A percentile compares a stretch with the other conserved stretches of the same genome.
Evolutionary conservation across 2,113 vertebrate genomes (phyloP).

Genomic region (Python bivittatus): DNA sequence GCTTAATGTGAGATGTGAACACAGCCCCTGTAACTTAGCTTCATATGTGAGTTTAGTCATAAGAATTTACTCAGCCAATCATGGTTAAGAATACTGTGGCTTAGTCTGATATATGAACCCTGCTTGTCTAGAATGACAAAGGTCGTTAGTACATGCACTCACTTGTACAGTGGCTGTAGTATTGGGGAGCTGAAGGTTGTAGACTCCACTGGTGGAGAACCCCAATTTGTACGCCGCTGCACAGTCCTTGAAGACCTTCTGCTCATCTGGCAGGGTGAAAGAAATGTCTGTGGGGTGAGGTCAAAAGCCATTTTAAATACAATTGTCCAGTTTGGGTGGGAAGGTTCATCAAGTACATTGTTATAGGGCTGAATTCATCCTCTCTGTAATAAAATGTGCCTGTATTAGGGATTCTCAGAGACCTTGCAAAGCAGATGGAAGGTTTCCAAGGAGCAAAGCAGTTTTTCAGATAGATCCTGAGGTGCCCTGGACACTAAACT

Average conservation of each 20-base stretch:
- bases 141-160: not conserved
- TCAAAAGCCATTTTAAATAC: not conserved
- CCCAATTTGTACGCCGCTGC: conserved; percentile 76
- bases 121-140: not conserved
- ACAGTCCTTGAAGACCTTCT: conserved; percentile 73
- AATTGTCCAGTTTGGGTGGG: not conserved
- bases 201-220: conserved; percentile 74
- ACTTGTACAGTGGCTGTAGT: conserved; percentile 76
- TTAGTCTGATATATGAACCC: not conserved
- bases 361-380: not conserved
- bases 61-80: not conserved
- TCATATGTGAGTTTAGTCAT: not conserved
- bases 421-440: not conserved
- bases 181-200: conserved; percentile 74
- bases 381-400: not conserved
- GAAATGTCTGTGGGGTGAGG: conserved; percentile 67
- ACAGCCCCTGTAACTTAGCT: not conserved
- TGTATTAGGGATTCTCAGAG: not conserved
- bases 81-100: not conserved
- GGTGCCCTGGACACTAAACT: not conserved
- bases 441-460: not conserved
- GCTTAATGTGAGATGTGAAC: not conserved
- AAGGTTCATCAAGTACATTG: too few species aligned
- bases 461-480: not conserved
- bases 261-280: conserved; percentile 59